Conservation (phyloP, 1,140 invertebrate species). For the Andricus grossulariae region DNA sequence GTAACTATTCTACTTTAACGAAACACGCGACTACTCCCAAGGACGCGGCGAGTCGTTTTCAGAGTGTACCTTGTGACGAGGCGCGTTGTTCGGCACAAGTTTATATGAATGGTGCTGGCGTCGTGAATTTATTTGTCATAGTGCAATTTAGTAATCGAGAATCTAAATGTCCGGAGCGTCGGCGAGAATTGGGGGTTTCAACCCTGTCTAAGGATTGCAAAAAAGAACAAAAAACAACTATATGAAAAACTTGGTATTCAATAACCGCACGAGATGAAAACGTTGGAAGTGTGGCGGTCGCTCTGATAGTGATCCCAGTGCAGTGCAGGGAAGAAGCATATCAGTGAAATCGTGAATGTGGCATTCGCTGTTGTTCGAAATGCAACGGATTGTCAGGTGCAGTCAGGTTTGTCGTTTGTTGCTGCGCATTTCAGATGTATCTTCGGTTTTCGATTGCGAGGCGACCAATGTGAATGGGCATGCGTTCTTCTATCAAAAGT, state of each 20-base stretch:
- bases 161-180: constrained; percentile 28
- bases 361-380: constrained; percentile 47
- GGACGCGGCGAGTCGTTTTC: constrained; percentile 23
- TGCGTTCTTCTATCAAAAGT: constrained; percentile 35
- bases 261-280: constrained; percentile 16
- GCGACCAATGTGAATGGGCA: constrained; percentile 26
- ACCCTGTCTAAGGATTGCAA: constrained; percentile 10
- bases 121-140: constrained; percentile 30
- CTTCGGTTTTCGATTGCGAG: constrained; percentile 39
- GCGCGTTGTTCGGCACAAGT: constrained; percentile 21
- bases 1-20: constrained; percentile 19
- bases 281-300: constrained; percentile 20
- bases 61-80: constrained; percentile 19
- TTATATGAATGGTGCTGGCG: constrained; percentile 28
- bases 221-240: background rate
- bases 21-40: constrained; percentile 22
- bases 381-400: constrained; percentile 49
- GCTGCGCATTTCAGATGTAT: constrained; percentile 43
- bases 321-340: constrained; percentile 46
- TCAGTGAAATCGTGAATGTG: constrained; percentile 52
- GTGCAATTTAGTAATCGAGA: constrained; percentile 30
- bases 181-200: background rate
- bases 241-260: constrained; percentile 19
- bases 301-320: constrained; percentile 10
- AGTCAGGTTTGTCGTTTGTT: constrained; percentile 41